These are phyloP conservation scores for Barbus barbus DNA, from an alignment of 2,113 vertebrate genomes.

Conservation along the genomic window DNA sequence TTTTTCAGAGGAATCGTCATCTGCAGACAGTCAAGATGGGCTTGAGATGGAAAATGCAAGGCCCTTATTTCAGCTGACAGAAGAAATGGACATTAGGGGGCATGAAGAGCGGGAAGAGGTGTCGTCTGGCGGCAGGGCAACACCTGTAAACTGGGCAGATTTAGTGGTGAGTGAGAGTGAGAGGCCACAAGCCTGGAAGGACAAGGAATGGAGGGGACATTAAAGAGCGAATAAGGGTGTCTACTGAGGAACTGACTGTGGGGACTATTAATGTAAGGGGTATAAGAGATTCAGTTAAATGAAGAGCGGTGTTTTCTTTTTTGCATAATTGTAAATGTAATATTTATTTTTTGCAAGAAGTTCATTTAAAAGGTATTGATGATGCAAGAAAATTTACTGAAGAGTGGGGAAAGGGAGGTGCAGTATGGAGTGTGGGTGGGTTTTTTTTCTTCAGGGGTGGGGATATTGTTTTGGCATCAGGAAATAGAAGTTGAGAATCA, in stretches of 20 bases:
- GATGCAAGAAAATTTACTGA: neutral
- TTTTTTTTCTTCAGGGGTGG: constrained; percentile 5
- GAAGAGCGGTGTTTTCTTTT: neutral
- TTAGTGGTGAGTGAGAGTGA: neutral
- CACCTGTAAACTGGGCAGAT: neutral
- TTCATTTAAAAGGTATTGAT: neutral
- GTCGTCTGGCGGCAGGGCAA: neutral
- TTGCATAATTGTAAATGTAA: neutral
- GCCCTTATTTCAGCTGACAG: neutral
- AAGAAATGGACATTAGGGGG: neutral
- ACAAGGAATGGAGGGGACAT: neutral
- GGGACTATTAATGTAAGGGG: neutral
- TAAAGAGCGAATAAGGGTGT: neutral
- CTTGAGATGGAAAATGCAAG: neutral
- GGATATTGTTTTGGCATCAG: neutral
- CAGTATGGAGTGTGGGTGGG: neutral
- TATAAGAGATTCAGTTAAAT: neutral
- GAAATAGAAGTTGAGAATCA: neutral
- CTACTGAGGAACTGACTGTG: neutral
- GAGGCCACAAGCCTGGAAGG: neutral
- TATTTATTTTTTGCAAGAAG: neutral
- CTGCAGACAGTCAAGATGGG: neutral
- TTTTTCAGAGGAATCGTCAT: neutral
- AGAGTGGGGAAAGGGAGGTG: neutral
- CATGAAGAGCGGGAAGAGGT: neutral